Evolutionary conservation across 1,140 invertebrate genomes (phyloP), one percentile per base, ranked within the genome.

Genomic region (Campodea augens): DNA sequence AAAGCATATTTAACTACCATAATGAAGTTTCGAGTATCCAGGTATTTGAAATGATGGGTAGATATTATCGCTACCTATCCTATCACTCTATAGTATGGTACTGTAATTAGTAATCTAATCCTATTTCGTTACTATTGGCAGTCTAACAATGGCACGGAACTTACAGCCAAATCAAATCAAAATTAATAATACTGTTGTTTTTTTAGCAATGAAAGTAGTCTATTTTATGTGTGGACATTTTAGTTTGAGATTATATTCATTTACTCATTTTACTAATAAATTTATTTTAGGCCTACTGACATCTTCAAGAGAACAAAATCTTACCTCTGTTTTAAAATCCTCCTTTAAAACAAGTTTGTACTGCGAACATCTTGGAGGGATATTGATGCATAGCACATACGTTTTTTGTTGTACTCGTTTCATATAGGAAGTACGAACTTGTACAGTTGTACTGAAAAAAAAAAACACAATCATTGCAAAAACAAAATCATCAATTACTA

Each of bases 341-440:
- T 73, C 71, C 51, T 73, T 74, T 51, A 80, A 77, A 47, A 76
- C 73, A 23, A 87, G 75, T 55, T 73, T 79, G 59, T 88, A 90
- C 56, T 78, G 82, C 27, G 83, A 83, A 62, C 88, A 92, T 56
- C 77, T 68, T 12, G 82, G 81, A 24, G 85, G 86, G 25, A 89
- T 68, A 54, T 72, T 81, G 5, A 86, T 66, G 64, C 87, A 91
- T 76, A 80, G 89, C 0, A 72, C 72, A 50, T 78, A 78, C 45
- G 77, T 77, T 38, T 81, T 72, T 29, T 80, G 73, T 62, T 86
- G 79, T 52, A 81, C 84, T 1, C 84, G 79, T 58, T 83, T 75
- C 54, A 77, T 64, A 58, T 82, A 81, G 1, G 81, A 75, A 25
- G 84, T 73, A 51, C 68, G 69, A 5, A 85, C 75, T 19, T 74